A percentile compares a stretch with the other conserved stretches of the same genome.
These are phyloP conservation scores for Gulo gulo DNA, from an alignment of 2,113 vertebrate species.

Conservation along the genomic window DNA sequence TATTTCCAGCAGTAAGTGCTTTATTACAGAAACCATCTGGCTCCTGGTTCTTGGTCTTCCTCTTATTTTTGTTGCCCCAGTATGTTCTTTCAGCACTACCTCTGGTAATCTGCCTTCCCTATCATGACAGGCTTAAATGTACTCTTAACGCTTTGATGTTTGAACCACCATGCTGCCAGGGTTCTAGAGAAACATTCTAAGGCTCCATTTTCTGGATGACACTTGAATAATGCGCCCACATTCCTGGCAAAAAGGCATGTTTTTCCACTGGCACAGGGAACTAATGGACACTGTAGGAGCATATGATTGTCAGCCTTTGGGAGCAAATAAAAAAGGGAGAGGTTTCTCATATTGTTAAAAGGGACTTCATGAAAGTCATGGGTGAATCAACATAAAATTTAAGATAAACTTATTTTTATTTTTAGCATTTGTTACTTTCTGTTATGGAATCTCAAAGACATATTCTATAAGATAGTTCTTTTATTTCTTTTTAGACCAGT, in stretches of 20 bases:
- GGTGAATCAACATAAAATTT: neutral
- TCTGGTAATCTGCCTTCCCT: neutral
- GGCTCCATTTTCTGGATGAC: neutral
- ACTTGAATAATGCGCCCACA: neutral
- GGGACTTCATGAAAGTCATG: neutral
- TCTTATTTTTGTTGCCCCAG: neutral
- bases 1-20: neutral
- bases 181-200: neutral
- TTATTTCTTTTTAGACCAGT: neutral
- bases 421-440: neutral
- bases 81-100: neutral
- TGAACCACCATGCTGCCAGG: fast-evolving
- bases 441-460: neutral
- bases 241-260: neutral
- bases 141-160: neutral
- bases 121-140: neutral
- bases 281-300: neutral
- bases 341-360: neutral
- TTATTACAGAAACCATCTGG: neutral
- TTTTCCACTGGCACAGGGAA: neutral
- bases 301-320: neutral
- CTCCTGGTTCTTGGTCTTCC: neutral
- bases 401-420: neutral
- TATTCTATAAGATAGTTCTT: neutral
- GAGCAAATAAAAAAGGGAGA: neutral